Conservation (phyloP, 2,888 invertebrate genomes). For the Miltochrista miniata region DNA sequence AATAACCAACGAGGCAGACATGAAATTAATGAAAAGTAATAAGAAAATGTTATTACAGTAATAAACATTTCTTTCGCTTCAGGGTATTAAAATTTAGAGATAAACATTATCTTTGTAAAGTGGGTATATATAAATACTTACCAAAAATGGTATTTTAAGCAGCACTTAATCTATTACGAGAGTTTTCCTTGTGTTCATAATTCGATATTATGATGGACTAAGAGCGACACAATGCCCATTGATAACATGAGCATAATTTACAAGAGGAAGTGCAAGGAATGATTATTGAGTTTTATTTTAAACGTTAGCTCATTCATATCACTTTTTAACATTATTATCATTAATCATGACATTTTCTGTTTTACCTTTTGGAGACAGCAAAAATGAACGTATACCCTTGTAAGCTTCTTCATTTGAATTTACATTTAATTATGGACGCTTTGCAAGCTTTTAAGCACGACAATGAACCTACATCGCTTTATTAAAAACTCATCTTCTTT, state of each 20-base stretch:
- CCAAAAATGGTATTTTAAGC: neutral
- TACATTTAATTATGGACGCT: neutral
- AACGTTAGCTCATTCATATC: too few species aligned
- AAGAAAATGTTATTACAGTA: conserved; percentile 1
- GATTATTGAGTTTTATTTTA: too few species aligned
- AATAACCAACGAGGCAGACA: neutral
- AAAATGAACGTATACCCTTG: too few species aligned
- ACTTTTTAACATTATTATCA: too few species aligned
- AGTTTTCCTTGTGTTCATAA: neutral
- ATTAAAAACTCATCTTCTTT: neutral
- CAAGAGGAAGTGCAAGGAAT: too few species aligned
- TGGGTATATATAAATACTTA: neutral
- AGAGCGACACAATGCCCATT: neutral
- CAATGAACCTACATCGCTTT: neutral
- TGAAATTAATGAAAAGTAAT: conserved; percentile 3
- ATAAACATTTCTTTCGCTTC: conserved; percentile 1
- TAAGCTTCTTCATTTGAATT: neutral
- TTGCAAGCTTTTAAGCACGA: neutral
- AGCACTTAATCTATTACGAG: neutral
- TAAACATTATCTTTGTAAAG: conserved; percentile 2
- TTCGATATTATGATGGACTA: neutral
- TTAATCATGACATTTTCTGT: too few species aligned
- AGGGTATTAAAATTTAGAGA: neutral
- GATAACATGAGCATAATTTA: too few species aligned
- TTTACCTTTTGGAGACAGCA: too few species aligned